A percentile compares a stretch with the other conserved stretches of the same genome.
Evolutionary conservation across 2,113 vertebrate genomes (phyloP).

Genomic region (Sardina pilchardus): DNA sequence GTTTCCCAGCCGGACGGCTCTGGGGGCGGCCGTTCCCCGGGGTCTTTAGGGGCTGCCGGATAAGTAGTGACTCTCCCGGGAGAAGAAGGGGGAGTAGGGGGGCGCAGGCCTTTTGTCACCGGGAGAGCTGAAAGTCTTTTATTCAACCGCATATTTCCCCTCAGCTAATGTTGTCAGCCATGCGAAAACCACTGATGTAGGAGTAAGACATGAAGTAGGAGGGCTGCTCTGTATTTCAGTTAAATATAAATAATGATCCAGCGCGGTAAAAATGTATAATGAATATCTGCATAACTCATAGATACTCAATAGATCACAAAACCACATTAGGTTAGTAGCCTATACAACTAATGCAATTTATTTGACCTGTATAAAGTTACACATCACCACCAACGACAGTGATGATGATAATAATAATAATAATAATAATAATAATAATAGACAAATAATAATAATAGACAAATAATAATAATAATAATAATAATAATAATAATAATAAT

Average conservation of each 20-base stretch:
- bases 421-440: background rate
- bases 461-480: background rate
- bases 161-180: conserved; percentile 5
- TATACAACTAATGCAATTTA: too few species aligned
- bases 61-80: conserved; percentile 76
- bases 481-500: background rate
- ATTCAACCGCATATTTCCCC: conserved; percentile 38
- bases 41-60: conserved; percentile 78
- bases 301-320: background rate
- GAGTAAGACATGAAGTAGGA: background rate
- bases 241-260: background rate
- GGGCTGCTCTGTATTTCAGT: background rate
- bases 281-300: background rate
- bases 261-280: background rate
- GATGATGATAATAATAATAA: background rate
- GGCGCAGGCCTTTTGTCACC: conserved; percentile 69
- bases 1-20: conserved; percentile 61
- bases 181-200: conserved; percentile 35
- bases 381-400: background rate
- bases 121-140: conserved; percentile 60
- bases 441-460: background rate
- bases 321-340: background rate
- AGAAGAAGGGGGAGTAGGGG: conserved; percentile 68
- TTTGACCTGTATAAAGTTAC: background rate
- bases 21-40: conserved; percentile 65